Percentiles rank a stretch among this genome's conserved stretches.
Conservation (phyloP, 1,140 invertebrate genomes). For the Cyclina sinensis region DNA sequence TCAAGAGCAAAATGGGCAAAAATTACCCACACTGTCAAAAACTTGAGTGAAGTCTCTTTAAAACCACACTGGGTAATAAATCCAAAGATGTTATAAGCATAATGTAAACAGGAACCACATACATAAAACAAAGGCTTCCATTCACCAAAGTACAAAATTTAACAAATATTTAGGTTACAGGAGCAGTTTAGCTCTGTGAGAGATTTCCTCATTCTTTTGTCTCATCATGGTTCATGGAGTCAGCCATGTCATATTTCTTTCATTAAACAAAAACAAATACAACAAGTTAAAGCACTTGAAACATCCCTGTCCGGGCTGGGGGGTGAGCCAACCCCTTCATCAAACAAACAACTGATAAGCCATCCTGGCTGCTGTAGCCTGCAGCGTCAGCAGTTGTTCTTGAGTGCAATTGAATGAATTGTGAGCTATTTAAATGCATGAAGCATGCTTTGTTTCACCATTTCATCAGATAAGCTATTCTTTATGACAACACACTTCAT, state of each 20-base stretch:
- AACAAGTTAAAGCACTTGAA: conserved; percentile 12
- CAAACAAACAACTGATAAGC: conserved; percentile 55
- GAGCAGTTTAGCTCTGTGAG: not conserved
- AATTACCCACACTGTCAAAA: too few species aligned
- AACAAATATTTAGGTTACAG: not conserved
- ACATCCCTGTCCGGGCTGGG: not conserved
- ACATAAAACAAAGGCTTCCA: not conserved
- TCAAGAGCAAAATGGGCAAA: too few species aligned
- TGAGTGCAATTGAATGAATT: conserved; percentile 49
- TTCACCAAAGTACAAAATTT: not conserved
- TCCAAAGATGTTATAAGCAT: not conserved
- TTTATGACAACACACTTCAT: conserved; percentile 48
- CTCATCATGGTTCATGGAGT: not conserved
- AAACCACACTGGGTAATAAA: not conserved
- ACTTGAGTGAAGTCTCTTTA: too few species aligned
- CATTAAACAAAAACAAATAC: conserved; percentile 23
- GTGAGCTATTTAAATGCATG: conserved; percentile 43
- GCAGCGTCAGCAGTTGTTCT: conserved; percentile 24
- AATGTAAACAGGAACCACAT: not conserved
- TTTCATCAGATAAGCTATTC: conserved; percentile 8
- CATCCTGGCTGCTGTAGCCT: conserved; percentile 46
- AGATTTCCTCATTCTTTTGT: conserved; percentile 19
- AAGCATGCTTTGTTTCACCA: conserved; percentile 44
- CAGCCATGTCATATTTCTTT: not conserved
- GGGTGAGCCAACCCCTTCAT: conserved; percentile 8